Percentiles rank a stretch among this genome's conserved stretches.
Evolutionary conservation across 2,113 vertebrate genomes (phyloP).

Genomic region (Nannospalax galili): DNA sequence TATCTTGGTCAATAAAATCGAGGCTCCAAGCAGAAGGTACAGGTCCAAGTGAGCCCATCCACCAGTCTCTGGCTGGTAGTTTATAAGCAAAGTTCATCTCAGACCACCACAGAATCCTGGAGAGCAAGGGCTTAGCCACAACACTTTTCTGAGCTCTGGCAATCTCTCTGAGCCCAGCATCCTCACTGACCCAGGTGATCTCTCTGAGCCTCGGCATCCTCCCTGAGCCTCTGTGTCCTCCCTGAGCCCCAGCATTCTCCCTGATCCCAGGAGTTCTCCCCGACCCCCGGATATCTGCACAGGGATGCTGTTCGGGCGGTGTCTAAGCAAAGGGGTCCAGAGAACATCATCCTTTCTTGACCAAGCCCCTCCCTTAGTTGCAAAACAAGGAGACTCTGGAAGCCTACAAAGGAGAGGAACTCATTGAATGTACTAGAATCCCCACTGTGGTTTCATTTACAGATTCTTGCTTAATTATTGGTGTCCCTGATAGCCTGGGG

Average conservation of each 20-base stretch:
- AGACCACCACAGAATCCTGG: neutral
- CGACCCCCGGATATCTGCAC: no score
- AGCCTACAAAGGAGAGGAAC: neutral
- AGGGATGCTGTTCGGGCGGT: accelerated
- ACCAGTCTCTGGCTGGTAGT: neutral
- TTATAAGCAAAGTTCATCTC: neutral
- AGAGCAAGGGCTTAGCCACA: accelerated
- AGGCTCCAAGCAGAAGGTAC: neutral
- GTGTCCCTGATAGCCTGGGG: neutral
- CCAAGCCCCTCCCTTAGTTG: neutral
- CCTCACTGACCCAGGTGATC: no score
- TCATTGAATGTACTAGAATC: neutral
- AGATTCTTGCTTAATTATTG: neutral
- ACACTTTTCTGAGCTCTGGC: no score
- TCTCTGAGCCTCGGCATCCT: neutral
- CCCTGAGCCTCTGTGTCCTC: no score
- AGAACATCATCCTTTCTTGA: accelerated
- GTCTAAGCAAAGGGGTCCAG: neutral
- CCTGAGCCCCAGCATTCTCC: no score
- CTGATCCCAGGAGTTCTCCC: neutral
- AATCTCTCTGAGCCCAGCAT: no score
- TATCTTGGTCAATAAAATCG: neutral
- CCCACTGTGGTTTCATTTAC: neutral
- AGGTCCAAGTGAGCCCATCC: neutral
- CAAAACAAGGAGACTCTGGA: neutral